Conservation (phyloP, 2,113 vertebrate species). For the Cisticola juncidis region DNA sequence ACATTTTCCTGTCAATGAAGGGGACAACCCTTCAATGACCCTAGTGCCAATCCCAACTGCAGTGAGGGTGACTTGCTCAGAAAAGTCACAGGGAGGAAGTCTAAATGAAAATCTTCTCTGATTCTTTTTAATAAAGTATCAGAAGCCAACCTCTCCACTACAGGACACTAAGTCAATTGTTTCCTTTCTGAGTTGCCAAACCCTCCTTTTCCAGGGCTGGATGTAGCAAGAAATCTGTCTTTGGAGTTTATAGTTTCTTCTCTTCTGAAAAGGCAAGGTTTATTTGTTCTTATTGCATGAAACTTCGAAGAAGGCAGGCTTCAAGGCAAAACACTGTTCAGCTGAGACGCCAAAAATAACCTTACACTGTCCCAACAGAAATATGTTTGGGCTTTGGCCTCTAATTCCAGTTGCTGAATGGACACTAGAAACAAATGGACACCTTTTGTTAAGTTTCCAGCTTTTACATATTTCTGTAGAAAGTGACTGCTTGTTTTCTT, state of each 20-base stretch:
- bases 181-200: not conserved
- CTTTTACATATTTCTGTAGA: not conserved
- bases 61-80: not conserved
- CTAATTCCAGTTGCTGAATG: not conserved
- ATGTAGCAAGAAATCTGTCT: not conserved
- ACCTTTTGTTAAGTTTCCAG: not conserved
- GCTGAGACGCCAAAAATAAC: not conserved
- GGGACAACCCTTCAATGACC: not conserved
- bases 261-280: not conserved
- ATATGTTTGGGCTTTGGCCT: not conserved
- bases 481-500: not conserved
- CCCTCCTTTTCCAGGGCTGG: not conserved
- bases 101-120: not conserved
- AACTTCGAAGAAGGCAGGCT: not conserved
- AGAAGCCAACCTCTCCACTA: not conserved
- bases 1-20: accelerated
- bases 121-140: not conserved
- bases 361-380: not conserved
- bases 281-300: not conserved
- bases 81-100: not conserved
- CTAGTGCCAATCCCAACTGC: not conserved
- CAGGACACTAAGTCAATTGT: not conserved
- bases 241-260: not conserved
- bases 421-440: not conserved
- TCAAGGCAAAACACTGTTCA: not conserved